phyloP scores from a whole-genome alignment of 2,888 invertebrate species.

The Mechanitis mazaeus region DNA sequence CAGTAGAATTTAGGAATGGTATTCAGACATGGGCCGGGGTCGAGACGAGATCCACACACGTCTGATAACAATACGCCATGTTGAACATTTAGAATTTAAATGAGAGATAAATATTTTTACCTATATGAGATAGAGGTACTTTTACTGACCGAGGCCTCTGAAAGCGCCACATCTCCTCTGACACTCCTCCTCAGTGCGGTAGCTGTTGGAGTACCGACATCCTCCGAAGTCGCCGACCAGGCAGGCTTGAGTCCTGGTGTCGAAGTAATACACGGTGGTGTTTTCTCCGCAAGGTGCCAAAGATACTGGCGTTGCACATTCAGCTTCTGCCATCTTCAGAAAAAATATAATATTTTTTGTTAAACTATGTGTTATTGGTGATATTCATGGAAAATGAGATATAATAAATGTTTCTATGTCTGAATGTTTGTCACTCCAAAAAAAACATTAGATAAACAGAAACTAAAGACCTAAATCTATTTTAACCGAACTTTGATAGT shows the following conservation, averaged over 20 bases:
- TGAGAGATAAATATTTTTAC: neutral
- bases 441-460: no score
- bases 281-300: slow-evolving; percentile 82
- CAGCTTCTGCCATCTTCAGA: slow-evolving; percentile 34
- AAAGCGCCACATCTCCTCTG: slow-evolving; percentile 85
- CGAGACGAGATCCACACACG: slow-evolving; percentile 81
- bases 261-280: slow-evolving; percentile 84
- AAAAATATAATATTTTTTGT: neutral
- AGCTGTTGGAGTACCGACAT: slow-evolving; percentile 85
- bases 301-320: slow-evolving; percentile 80
- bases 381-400: no score
- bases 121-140: neutral
- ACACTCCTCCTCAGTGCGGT: slow-evolving; percentile 85
- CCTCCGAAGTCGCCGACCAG: slow-evolving; percentile 75
- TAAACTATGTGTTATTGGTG: no score
- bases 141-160: slow-evolving; percentile 78
- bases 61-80: slow-evolving; percentile 64
- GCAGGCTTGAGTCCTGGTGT: slow-evolving; percentile 75
- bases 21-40: slow-evolving; percentile 83
- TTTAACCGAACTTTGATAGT: no score
- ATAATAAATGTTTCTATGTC: slow-evolving; percentile 18
- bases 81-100: slow-evolving; percentile 14
- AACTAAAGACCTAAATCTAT: no score
- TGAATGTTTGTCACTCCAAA: neutral
- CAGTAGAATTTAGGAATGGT: slow-evolving; percentile 83